Conservation (phyloP, 23 tunicate genomes). For the Halocynthia roretzi region DNA sequence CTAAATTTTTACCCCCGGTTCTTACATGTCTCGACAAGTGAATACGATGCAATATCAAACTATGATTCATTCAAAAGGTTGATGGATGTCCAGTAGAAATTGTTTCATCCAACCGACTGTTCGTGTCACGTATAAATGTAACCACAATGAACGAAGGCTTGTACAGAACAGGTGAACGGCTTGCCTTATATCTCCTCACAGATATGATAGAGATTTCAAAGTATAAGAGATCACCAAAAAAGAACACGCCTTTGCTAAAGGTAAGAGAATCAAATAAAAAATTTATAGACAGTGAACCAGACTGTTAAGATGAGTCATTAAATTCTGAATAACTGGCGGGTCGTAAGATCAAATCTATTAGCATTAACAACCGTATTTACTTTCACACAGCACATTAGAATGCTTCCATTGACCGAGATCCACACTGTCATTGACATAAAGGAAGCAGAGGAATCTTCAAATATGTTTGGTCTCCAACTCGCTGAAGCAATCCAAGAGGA, state of each 20-base stretch:
- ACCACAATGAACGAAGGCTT: constrained; percentile 72
- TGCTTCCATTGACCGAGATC: constrained; percentile 44
- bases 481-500: background rate
- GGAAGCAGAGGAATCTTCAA: constrained; percentile 40
- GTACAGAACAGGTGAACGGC: constrained; percentile 65
- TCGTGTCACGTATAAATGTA: constrained; percentile 51
- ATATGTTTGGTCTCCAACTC: constrained; percentile 59
- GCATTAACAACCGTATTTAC: background rate
- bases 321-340: no score
- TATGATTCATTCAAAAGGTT: constrained; percentile 27
- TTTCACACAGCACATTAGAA: constrained; percentile 43
- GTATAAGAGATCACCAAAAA: constrained; percentile 70
- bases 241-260: constrained; percentile 49
- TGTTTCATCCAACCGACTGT: constrained; percentile 62
- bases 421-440: constrained; percentile 38
- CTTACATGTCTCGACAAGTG: no score
- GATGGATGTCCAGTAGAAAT: constrained; percentile 74
- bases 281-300: no score
- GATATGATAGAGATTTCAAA: constrained; percentile 82
- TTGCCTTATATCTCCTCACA: constrained; percentile 73
- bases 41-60: no score
- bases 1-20: no score
- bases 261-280: constrained; percentile 1
- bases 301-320: no score
- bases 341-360: no score